These are phyloP conservation scores for Epizoanthus rinbou DNA, from an alignment of 92 coral and sea anemone genomes.

Conservation along the genomic window DNA sequence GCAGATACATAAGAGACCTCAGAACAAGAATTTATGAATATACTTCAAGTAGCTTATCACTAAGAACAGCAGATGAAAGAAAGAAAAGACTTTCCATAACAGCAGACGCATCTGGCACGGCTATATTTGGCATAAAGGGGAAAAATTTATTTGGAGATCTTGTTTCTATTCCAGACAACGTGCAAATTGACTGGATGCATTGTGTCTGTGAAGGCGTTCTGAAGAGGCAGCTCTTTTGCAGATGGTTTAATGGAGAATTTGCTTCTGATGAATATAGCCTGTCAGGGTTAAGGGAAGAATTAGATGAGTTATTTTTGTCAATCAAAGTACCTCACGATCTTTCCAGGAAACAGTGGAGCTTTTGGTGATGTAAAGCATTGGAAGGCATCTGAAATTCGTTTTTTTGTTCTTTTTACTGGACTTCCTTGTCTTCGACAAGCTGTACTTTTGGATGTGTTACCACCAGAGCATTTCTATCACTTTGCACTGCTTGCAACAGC, in stretches of 20 bases:
- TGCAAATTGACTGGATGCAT: slow-evolving; percentile 55
- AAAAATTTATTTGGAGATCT: slow-evolving; percentile 31
- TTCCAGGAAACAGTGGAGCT: slow-evolving; percentile 48
- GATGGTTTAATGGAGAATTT: slow-evolving; percentile 41
- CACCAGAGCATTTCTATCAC: too few relatives aligned
- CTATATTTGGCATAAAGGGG: slow-evolving; percentile 47
- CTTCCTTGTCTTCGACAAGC: slow-evolving; percentile 53
- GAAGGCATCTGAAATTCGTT: slow-evolving; percentile 49
- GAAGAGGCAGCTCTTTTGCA: slow-evolving; percentile 41
- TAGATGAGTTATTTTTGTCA: slow-evolving; percentile 36
- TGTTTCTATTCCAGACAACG: slow-evolving; percentile 45
- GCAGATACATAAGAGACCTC: neutral
- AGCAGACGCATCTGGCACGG: neutral
- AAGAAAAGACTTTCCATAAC: neutral
- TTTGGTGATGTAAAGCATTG: slow-evolving; percentile 37
- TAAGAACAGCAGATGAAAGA: slow-evolving; percentile 48
- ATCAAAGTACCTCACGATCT: slow-evolving; percentile 53
- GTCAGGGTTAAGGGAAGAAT: neutral
- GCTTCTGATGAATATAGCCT: neutral
- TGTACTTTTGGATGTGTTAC: neutral
- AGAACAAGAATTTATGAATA: slow-evolving; percentile 38
- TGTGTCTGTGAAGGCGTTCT: slow-evolving; percentile 55
- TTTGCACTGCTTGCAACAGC: too few relatives aligned
- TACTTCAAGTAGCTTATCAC: neutral
- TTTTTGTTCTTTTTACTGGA: slow-evolving; percentile 44